Conservation (phyloP, 2,888 invertebrate genomes). For the Tryphoninae sp. region DNA sequence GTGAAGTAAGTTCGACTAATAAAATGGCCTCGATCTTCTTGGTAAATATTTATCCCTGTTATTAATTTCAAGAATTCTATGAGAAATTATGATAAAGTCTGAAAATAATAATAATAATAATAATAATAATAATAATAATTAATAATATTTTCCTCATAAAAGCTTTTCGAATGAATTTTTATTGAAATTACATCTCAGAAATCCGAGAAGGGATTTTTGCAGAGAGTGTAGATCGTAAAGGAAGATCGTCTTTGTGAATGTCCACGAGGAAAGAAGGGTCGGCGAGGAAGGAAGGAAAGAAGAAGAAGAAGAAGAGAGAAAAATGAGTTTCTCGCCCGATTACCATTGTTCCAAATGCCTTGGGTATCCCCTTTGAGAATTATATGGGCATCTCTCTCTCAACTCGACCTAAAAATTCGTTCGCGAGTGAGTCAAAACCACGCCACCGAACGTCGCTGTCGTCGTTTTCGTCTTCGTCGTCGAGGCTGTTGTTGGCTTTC, state of each 20-base stretch:
- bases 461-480: slow-evolving; percentile 2
- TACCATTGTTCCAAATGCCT: slow-evolving; percentile 13
- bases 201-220: neutral
- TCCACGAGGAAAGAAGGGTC: neutral
- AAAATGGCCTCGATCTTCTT: no score
- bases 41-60: no score
- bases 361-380: slow-evolving; percentile 54
- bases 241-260: slow-evolving; percentile 16
- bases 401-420: slow-evolving; percentile 30
- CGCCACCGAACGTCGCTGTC: slow-evolving; percentile 38
- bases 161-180: neutral
- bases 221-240: slow-evolving; percentile 9
- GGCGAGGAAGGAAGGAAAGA: slow-evolving; percentile 3
- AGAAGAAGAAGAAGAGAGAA: neutral
- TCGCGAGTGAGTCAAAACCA: slow-evolving; percentile 11
- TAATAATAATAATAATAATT: slow-evolving; percentile 15
- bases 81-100: no score
- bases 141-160: neutral
- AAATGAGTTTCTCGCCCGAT: slow-evolving; percentile 12
- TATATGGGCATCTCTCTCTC: slow-evolving; percentile 6
- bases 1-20: no score
- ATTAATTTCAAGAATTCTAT: no score
- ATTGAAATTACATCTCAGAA: neutral
- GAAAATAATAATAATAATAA: neutral
- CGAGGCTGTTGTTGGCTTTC: slow-evolving; percentile 17